Conservation (phyloP, 2,888 invertebrate genomes). For the Microctonus brassicae region DNA sequence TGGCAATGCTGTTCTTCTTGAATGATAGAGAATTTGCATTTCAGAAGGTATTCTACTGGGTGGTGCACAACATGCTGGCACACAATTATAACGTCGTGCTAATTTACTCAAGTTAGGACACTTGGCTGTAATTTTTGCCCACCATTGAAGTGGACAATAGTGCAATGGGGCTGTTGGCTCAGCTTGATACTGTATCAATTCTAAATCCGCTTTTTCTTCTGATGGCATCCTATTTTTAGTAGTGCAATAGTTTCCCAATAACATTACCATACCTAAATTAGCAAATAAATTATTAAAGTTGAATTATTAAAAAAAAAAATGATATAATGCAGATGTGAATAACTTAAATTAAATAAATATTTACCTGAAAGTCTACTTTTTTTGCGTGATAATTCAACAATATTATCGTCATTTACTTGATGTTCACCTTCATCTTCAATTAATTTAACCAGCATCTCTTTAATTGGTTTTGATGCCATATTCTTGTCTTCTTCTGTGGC, state of each 20-base stretch:
- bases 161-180: slow-evolving; percentile 69
- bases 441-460: slow-evolving; percentile 66
- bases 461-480: slow-evolving; percentile 64
- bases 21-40: slow-evolving; percentile 64
- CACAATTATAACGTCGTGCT: slow-evolving; percentile 69
- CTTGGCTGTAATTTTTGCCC: slow-evolving; percentile 66
- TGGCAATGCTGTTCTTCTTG: slow-evolving; percentile 65
- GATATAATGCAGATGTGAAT: background rate
- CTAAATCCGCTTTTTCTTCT: slow-evolving; percentile 69
- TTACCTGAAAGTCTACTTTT: slow-evolving; percentile 67
- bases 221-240: slow-evolving; percentile 65
- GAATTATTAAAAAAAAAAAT: slow-evolving; percentile 17
- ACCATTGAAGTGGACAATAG: slow-evolving; percentile 71
- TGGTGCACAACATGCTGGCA: slow-evolving; percentile 69
- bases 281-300: background rate
- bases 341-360: background rate
- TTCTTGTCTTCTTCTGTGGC: slow-evolving; percentile 68
- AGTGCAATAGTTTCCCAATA: slow-evolving; percentile 66
- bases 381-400: slow-evolving; percentile 59
- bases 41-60: slow-evolving; percentile 66
- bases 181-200: slow-evolving; percentile 70
- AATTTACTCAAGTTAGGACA: slow-evolving; percentile 68
- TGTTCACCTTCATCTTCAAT: slow-evolving; percentile 63
- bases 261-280: slow-evolving; percentile 67
- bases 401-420: slow-evolving; percentile 47